Evolutionary conservation across 2,797 vertebrate genomes (phyloP).

Genomic region (Mus spretus): DNA sequence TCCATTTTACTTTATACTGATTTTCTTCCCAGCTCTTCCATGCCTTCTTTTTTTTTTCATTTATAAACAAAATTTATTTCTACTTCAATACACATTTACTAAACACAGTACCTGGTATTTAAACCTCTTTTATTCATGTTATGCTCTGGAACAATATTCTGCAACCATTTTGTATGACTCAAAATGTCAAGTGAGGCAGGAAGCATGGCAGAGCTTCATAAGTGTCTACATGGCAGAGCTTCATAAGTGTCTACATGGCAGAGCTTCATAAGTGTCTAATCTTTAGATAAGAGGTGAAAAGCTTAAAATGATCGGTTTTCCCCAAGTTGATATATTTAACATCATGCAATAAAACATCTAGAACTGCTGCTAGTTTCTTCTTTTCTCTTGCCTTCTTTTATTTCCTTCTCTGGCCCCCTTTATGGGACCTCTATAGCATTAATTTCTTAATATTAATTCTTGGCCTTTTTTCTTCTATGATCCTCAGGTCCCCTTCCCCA

Average conservation of each 20-base stretch:
- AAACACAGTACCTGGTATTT: background rate
- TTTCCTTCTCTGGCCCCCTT: background rate
- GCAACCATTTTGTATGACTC: background rate
- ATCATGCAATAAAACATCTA: constrained; percentile 43
- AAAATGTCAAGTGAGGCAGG: constrained; percentile 47
- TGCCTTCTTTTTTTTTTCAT: background rate
- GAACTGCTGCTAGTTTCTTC: background rate
- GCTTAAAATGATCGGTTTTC: constrained; percentile 27
- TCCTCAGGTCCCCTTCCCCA: background rate
- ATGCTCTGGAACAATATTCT: background rate
- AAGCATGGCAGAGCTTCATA: background rate
- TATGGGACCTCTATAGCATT: background rate
- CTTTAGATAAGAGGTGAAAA: constrained; percentile 40
- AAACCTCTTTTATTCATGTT: background rate
- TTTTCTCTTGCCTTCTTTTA: background rate
- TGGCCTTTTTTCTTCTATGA: background rate
- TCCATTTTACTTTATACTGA: background rate
- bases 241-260: background rate
- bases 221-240: background rate
- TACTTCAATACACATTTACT: background rate
- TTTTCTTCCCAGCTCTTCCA: constrained; percentile 8
- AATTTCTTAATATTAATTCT: background rate
- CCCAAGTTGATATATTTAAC: background rate
- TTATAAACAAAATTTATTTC: background rate
- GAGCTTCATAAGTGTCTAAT: background rate